Percentiles rank a stretch among this genome's conserved stretches.
phyloP scores from a whole-genome alignment of 2,888 invertebrate genomes.

The Mongoloraphidia duomilia region DNA sequence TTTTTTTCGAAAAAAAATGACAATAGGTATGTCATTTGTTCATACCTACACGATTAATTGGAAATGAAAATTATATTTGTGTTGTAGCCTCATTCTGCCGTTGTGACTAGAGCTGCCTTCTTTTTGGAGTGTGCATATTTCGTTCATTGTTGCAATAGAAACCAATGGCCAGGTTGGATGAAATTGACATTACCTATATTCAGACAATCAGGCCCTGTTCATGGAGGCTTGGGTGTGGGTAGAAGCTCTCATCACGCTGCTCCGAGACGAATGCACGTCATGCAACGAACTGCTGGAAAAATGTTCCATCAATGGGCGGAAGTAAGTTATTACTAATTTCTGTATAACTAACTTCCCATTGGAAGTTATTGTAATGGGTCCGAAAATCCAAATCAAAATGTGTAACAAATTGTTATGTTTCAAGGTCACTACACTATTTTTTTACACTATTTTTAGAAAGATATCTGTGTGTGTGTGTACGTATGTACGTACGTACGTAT shows the following conservation, averaged over 20 bases:
- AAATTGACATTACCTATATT: conserved; percentile 69
- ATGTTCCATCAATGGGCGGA: conserved; percentile 97
- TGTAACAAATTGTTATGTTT: too few relatives aligned
- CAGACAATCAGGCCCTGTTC: conserved; percentile 51
- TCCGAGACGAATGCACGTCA: conserved; percentile 46
- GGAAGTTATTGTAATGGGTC: too few relatives aligned
- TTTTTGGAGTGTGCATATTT: conserved; percentile 91
- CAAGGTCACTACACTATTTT: too few relatives aligned
- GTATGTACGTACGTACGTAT: too few relatives aligned
- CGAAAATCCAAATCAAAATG: too few relatives aligned
- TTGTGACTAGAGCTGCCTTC: conserved; percentile 82
- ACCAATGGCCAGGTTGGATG: conserved; percentile 98
- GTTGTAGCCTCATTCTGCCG: conserved; percentile 77
- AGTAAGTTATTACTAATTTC: conserved; percentile 41
- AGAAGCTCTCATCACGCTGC: conserved; percentile 37
- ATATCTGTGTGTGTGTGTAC: too few relatives aligned
- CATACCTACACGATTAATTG: neutral
- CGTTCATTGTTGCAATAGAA: conserved; percentile 94
- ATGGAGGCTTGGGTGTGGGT: conserved; percentile 26
- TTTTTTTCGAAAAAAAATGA: neutral
- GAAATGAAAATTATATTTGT: conserved; percentile 6
- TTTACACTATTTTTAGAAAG: too few relatives aligned
- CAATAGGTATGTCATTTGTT: too few relatives aligned
- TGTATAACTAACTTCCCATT: too few relatives aligned
- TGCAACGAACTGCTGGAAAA: conserved; percentile 86